Evolutionary conservation across 2,797 vertebrate species (phyloP).

Genomic region (Etheostoma perlongum): DNA sequence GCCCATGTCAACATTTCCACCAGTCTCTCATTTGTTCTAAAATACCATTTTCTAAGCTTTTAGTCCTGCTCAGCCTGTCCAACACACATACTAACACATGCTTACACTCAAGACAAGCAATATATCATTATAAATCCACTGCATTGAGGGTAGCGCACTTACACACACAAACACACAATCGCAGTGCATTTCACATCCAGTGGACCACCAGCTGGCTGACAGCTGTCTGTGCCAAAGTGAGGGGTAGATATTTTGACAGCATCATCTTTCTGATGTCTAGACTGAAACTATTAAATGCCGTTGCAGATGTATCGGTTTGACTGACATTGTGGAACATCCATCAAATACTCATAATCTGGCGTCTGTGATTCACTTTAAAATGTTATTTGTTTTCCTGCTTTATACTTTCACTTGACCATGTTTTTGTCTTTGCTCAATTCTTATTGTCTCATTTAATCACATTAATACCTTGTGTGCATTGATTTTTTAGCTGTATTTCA

Average conservation of each 20-base stretch:
- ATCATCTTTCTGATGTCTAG: constrained; percentile 76
- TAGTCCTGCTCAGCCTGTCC: constrained; percentile 10
- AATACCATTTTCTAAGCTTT: constrained; percentile 24
- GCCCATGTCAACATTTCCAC: constrained; percentile 16
- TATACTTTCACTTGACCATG: constrained; percentile 5
- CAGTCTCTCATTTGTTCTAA: constrained; percentile 29
- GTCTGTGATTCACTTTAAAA: constrained; percentile 48
- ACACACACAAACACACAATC: constrained; percentile 10
- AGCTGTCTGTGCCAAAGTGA: constrained; percentile 75
- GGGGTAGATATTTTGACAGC: constrained; percentile 75
- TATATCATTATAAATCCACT: constrained; percentile 33
- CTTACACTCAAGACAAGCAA: constrained; percentile 8
- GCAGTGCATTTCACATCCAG: constrained; percentile 49
- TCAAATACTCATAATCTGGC: constrained; percentile 38
- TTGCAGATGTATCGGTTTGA: constrained; percentile 64
- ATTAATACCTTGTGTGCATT: constrained; percentile 19
- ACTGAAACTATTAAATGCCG: constrained; percentile 68
- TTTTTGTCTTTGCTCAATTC: constrained; percentile 23
- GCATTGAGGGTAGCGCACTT: neutral
- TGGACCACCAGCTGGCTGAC: constrained; percentile 75
- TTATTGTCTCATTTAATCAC: constrained; percentile 46
- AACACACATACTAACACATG: constrained; percentile 8
- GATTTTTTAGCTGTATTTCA: no score
- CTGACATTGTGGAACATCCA: constrained; percentile 66
- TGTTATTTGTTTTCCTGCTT: constrained; percentile 38